These are phyloP conservation scores for Galeopsomyia nigrocyanea DNA, from an alignment of 2,888 invertebrate species.

Conservation along the genomic window DNA sequence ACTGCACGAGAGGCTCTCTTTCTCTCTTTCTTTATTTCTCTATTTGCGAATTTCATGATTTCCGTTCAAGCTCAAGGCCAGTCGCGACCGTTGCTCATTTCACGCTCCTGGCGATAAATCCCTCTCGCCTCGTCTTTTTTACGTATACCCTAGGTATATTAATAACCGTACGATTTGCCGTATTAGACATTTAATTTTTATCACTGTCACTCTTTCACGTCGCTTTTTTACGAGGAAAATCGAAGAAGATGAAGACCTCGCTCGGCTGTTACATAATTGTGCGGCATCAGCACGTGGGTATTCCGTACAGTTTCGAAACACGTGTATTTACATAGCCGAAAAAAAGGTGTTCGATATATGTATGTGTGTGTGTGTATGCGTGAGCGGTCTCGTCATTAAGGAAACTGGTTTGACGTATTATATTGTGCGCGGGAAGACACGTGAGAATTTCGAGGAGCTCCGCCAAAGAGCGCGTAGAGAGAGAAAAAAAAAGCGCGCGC, in stretches of 20 bases:
- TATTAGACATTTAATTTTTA: background rate
- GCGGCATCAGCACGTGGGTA: constrained; percentile 8
- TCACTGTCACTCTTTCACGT: background rate
- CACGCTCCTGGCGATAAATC: constrained; percentile 40
- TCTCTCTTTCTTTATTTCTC: background rate
- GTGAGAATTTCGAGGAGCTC: constrained; percentile 31
- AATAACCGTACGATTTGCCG: background rate
- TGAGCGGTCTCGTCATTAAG: constrained; percentile 27
- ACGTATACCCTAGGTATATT: background rate
- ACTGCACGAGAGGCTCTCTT: constrained; percentile 14
- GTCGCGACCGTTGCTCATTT: constrained; percentile 40
- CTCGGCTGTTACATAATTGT: constrained; percentile 33
- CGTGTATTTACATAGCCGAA: background rate
- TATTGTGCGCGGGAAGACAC: background rate
- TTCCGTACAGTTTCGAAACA: constrained; percentile 6
- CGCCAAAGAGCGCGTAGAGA: too few species aligned
- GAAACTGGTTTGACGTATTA: constrained; percentile 41
- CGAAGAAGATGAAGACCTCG: background rate
- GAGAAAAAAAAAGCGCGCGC: background rate
- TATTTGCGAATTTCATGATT: constrained; percentile 41
- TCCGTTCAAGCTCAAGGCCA: constrained; percentile 46
- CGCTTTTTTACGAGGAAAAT: background rate
- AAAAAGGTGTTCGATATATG: background rate
- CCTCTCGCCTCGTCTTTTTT: constrained; percentile 13
- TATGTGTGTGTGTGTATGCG: too few species aligned